phyloP scores from a whole-genome alignment of 2,797 vertebrate species.

The Danionella dracula region DNA sequence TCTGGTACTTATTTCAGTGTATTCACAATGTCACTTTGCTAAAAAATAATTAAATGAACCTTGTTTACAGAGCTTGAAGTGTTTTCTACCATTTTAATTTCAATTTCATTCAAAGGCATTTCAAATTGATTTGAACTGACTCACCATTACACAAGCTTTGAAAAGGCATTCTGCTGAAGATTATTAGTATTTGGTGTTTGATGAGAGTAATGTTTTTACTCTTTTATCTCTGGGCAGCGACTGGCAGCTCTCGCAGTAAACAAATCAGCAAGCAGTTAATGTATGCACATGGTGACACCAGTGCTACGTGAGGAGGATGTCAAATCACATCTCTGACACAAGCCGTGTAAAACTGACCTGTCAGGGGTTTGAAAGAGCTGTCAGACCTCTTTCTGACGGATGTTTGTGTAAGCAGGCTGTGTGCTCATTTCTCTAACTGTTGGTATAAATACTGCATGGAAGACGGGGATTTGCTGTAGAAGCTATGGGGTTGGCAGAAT shows the following conservation, averaged over 20 bases:
- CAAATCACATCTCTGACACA: slow-evolving; percentile 41
- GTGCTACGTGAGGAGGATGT: slow-evolving; percentile 43
- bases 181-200: slow-evolving; percentile 27
- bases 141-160: neutral
- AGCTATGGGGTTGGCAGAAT: neutral
- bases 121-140: neutral
- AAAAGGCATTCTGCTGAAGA: slow-evolving; percentile 6
- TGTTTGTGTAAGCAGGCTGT: neutral
- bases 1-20: slow-evolving; percentile 45
- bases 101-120: neutral
- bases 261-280: slow-evolving; percentile 40
- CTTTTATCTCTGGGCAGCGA: slow-evolving; percentile 42
- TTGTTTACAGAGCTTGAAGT: slow-evolving; percentile 25
- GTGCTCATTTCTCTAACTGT: neutral
- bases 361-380: slow-evolving; percentile 29
- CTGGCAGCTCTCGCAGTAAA: slow-evolving; percentile 40
- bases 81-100: slow-evolving; percentile 10
- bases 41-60: slow-evolving; percentile 43
- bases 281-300: slow-evolving; percentile 38
- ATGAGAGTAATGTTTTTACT: slow-evolving; percentile 30
- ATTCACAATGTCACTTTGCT: slow-evolving; percentile 52
- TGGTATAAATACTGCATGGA: neutral
- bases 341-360: slow-evolving; percentile 37
- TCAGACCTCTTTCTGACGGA: neutral
- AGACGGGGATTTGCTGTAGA: neutral